Evolutionary conservation across 2,113 vertebrate species (phyloP).

Genomic region (Campylorhamphus procurvoides): DNA sequence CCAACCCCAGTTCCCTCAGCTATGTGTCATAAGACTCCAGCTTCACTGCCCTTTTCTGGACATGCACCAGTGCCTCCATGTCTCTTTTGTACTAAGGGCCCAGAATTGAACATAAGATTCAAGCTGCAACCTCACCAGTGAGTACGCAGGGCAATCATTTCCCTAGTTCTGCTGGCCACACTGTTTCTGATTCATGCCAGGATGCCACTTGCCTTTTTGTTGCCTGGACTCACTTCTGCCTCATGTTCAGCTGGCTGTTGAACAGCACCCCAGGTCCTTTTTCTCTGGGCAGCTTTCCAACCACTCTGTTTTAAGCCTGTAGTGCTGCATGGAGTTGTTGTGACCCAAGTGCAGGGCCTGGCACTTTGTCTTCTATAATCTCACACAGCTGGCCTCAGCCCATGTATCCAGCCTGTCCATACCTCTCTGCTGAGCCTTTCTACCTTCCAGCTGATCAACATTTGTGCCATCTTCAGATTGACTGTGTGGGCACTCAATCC

Average conservation of each 20-base stretch:
- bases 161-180: background rate
- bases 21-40: background rate
- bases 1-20: background rate
- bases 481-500: background rate
- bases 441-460: background rate
- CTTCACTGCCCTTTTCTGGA: background rate
- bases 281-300: background rate
- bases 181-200: background rate
- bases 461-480: background rate
- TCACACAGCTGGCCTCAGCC: background rate
- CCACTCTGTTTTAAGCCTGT: background rate
- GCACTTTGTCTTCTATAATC: background rate
- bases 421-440: background rate
- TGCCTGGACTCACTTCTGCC: background rate
- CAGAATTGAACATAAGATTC: background rate
- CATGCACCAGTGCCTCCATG: rapidly evolving
- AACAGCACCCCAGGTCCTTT: background rate
- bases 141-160: background rate
- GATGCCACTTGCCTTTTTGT: background rate
- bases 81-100: background rate
- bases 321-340: background rate
- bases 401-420: background rate
- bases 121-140: background rate
- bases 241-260: background rate
- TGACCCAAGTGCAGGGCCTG: background rate